Conservation (phyloP, 2,888 invertebrate genomes). For the Adela reaumurella region DNA sequence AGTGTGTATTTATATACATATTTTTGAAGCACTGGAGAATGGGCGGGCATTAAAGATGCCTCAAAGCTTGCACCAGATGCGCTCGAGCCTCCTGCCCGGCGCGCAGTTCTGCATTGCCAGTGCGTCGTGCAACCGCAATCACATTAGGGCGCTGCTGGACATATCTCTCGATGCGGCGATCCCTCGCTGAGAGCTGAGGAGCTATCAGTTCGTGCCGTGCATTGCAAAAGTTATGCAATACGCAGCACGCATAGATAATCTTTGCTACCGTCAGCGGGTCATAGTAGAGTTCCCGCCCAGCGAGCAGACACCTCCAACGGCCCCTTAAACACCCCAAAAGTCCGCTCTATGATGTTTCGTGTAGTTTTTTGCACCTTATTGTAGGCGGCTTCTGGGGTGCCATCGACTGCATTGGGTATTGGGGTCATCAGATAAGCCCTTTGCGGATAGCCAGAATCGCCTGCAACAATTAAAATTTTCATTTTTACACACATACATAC, state of each 20-base stretch:
- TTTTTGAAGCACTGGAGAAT: too few species aligned
- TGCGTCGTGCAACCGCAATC: too few species aligned
- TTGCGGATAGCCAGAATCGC: conserved; percentile 7
- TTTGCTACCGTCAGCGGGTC: conserved; percentile 8
- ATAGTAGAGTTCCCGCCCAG: not conserved
- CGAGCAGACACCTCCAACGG: not conserved
- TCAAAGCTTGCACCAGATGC: too few species aligned
- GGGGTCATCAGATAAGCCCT: conserved; percentile 7
- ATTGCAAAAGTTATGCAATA: conserved; percentile 11
- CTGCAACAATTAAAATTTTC: conserved; percentile 8
- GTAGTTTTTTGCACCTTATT: not conserved
- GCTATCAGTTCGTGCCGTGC: not conserved
- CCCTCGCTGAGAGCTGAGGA: too few species aligned
- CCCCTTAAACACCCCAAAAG: not conserved
- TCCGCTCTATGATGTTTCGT: not conserved
- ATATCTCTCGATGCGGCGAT: too few species aligned
- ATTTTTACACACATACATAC: too few species aligned
- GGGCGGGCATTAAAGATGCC: too few species aligned
- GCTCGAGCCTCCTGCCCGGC: too few species aligned
- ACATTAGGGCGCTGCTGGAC: too few species aligned
- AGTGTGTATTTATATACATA: too few species aligned
- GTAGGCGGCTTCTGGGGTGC: not conserved
- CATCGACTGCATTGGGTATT: conserved; percentile 1
- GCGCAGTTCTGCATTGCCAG: too few species aligned
- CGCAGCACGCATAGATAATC: conserved; percentile 15